Conservation (phyloP, 1,140 invertebrate species). For the Macrobrachium nipponense region DNA sequence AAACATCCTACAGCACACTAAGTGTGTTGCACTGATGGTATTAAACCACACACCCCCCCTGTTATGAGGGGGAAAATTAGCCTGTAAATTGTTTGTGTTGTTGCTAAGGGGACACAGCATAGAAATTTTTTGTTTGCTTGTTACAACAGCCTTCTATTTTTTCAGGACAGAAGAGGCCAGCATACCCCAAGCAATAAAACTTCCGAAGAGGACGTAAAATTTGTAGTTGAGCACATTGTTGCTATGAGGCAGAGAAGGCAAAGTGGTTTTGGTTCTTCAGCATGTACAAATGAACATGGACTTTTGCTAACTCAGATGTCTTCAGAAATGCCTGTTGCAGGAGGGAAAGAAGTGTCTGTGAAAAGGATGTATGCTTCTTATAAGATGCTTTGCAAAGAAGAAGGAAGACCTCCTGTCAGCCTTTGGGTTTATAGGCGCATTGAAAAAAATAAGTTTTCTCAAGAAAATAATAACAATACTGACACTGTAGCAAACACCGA, state of each 20-base stretch:
- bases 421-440: constrained; percentile 53
- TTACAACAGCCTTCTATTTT: neutral
- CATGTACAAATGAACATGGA: neutral
- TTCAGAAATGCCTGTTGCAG: neutral
- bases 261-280: neutral
- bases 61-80: too few relatives aligned
- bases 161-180: constrained; percentile 43
- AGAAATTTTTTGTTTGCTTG: neutral
- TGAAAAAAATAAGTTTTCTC: constrained; percentile 13
- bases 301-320: neutral
- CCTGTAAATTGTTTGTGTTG: neutral
- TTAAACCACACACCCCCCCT: too few relatives aligned
- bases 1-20: too few relatives aligned
- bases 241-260: neutral
- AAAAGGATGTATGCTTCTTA: constrained; percentile 49
- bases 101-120: neutral
- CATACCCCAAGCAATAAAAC: constrained; percentile 52
- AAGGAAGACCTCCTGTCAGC: constrained; percentile 35
- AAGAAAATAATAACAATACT: neutral
- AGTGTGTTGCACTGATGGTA: too few relatives aligned
- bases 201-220: constrained; percentile 24
- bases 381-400: constrained; percentile 29
- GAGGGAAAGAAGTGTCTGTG: constrained; percentile 27
- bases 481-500: neutral
- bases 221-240: constrained; percentile 33